These are phyloP conservation scores for Zygogramma bicolorata DNA, from an alignment of 2,888 invertebrate species.

Conservation along the genomic window DNA sequence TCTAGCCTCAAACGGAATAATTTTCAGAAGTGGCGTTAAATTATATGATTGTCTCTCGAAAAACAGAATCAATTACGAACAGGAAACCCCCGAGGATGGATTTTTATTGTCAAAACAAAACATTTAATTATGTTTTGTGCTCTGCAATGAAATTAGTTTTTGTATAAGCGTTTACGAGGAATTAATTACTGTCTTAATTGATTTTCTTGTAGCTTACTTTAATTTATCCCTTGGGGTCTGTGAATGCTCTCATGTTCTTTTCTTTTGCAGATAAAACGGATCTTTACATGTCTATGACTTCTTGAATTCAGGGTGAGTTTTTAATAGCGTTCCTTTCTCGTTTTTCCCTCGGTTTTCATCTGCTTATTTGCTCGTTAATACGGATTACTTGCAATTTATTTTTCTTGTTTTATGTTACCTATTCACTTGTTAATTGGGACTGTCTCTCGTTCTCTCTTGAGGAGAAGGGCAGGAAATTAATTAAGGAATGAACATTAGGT, in stretches of 20 bases:
- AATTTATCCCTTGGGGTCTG: conserved; percentile 58
- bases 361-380: not conserved
- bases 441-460: conserved; percentile 7
- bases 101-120: conserved; percentile 62
- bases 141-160: conserved; percentile 63
- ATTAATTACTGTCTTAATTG: conserved; percentile 64
- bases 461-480: not conserved
- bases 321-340: conserved; percentile 5
- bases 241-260: conserved; percentile 53
- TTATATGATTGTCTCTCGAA: conserved; percentile 56
- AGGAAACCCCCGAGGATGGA: conserved; percentile 60
- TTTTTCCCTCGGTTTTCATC: not conserved
- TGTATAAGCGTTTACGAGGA: conserved; percentile 62
- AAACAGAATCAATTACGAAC: conserved; percentile 57
- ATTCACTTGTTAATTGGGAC: conserved; percentile 29
- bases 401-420: conserved; percentile 30
- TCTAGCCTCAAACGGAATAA: conserved; percentile 33
- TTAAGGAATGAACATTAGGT: not conserved
- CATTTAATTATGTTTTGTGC: conserved; percentile 65
- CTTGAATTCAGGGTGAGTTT: conserved; percentile 46
- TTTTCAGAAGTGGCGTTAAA: conserved; percentile 54
- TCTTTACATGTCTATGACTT: conserved; percentile 48
- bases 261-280: conserved; percentile 48
- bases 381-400: conserved; percentile 24
- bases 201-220: conserved; percentile 63